These are phyloP conservation scores for Canis aureus DNA, from an alignment of 2,113 vertebrate genomes.

Conservation along the genomic window DNA sequence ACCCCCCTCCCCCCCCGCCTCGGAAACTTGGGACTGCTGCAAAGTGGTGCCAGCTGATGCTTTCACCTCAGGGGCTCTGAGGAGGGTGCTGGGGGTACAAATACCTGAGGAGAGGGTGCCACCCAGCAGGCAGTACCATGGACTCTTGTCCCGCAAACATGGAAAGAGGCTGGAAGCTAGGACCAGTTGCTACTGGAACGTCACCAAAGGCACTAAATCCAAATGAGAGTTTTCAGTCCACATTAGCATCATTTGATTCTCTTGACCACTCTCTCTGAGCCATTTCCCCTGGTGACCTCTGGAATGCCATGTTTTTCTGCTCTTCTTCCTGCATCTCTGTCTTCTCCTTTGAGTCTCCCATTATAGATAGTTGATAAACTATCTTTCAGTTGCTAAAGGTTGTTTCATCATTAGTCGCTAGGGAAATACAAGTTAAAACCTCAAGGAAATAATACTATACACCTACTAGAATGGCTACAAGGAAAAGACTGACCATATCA, in stretches of 20 bases:
- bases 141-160: background rate
- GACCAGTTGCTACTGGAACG: background rate
- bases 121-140: background rate
- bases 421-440: background rate
- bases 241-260: background rate
- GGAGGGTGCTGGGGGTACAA: background rate
- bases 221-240: background rate
- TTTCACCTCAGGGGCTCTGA: background rate
- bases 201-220: background rate
- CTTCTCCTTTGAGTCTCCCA: background rate
- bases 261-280: background rate
- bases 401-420: background rate
- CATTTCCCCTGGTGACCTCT: background rate
- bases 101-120: background rate
- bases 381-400: background rate
- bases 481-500: background rate
- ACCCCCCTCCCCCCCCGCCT: too few relatives aligned
- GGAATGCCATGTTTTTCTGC: background rate
- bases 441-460: background rate
- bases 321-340: background rate
- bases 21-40: background rate
- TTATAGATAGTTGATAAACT: background rate
- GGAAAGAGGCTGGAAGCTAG: background rate
- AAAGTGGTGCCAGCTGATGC: background rate
- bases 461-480: background rate